These are phyloP conservation scores for Heliconius ethilla DNA, from an alignment of 2,888 invertebrate genomes.

Conservation along the genomic window DNA sequence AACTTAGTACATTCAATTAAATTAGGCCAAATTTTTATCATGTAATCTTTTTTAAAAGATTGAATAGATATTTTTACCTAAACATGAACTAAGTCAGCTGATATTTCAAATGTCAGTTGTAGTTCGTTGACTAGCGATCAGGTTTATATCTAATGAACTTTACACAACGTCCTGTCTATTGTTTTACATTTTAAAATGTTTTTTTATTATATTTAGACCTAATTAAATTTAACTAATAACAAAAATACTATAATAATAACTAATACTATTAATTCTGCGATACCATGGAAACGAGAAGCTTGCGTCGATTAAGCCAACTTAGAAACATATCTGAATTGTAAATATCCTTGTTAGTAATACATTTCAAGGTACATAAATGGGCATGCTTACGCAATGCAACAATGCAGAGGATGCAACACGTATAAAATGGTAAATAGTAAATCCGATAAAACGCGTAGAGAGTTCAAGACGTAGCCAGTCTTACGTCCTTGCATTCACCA, in stretches of 20 bases:
- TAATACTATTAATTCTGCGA: background rate
- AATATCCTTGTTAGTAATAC: constrained; percentile 43
- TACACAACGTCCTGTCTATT: constrained; percentile 4
- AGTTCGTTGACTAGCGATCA: constrained; percentile 30
- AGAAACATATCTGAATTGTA: constrained; percentile 35
- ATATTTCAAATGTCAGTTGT: constrained; percentile 38
- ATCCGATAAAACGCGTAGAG: constrained; percentile 46
- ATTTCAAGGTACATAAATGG: constrained; percentile 42
- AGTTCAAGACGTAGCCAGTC: constrained; percentile 52
- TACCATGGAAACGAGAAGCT: constrained; percentile 15
- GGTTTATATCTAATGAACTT: constrained; percentile 5
- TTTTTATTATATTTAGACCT: background rate
- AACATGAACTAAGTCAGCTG: constrained; percentile 33
- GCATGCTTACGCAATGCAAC: constrained; percentile 46
- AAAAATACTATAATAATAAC: background rate
- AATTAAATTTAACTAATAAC: background rate
- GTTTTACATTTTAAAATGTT: background rate
- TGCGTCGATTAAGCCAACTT: constrained; percentile 28
- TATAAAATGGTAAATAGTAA: constrained; percentile 48
- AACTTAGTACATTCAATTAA: constrained; percentile 11
- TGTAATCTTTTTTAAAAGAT: background rate
- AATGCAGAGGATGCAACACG: constrained; percentile 47
- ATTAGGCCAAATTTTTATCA: constrained; percentile 12
- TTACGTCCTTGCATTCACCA: constrained; percentile 77
- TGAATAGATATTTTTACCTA: constrained; percentile 24